These are phyloP conservation scores for Acanthosoma haemorrhoidale DNA, from an alignment of 2,888 invertebrate species.

Conservation along the genomic window DNA sequence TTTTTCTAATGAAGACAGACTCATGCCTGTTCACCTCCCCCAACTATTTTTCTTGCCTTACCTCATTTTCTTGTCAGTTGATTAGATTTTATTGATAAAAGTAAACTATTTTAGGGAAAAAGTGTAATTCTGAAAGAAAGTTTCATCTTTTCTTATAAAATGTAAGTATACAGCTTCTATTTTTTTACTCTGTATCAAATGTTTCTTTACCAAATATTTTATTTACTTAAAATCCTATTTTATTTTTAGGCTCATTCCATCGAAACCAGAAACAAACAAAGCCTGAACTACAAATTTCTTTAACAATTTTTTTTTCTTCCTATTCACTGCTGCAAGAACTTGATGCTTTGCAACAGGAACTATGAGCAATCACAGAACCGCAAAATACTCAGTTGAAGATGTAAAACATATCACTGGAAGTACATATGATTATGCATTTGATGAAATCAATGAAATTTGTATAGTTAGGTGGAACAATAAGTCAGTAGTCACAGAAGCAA, in stretches of 20 bases:
- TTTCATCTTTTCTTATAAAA: neutral
- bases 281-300: no score
- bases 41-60: neutral
- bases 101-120: neutral
- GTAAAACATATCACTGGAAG: constrained; percentile 24
- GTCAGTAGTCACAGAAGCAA: constrained; percentile 26
- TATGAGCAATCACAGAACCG: constrained; percentile 2
- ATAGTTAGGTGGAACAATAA: constrained; percentile 30
- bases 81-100: neutral
- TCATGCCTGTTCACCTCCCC: neutral
- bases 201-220: neutral
- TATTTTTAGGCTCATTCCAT: neutral
- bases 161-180: neutral
- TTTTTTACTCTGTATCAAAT: neutral
- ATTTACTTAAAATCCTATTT: neutral
- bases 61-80: neutral
- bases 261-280: neutral
- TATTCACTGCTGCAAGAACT: no score
- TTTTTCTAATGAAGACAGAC: neutral
- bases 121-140: neutral
- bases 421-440: constrained; percentile 13
- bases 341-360: constrained; percentile 9
- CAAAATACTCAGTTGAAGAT: constrained; percentile 14
- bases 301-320: no score
- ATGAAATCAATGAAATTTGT: constrained; percentile 12